A percentile compares a stretch with the other conserved stretches of the same genome.
Conservation (phyloP, 2,888 invertebrate genomes). For the Himalopsyche tibetana region DNA sequence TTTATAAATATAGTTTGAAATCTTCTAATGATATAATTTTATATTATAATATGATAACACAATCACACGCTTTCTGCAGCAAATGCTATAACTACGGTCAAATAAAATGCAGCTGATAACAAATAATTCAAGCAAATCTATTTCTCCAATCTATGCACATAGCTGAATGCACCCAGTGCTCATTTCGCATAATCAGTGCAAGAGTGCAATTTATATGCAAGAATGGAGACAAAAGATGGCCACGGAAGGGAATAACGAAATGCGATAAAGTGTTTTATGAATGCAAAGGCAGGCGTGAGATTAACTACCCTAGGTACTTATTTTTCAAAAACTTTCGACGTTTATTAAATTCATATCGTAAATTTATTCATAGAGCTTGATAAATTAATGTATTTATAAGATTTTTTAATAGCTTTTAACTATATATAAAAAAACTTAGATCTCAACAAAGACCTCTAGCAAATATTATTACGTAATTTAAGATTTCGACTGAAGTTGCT, state of each 20-base stretch:
- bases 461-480: too few relatives aligned
- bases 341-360: neutral
- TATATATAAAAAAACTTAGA: too few relatives aligned
- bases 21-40: too few relatives aligned
- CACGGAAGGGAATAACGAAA: neutral
- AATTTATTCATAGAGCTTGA: constrained; percentile 1
- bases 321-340: neutral
- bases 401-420: too few relatives aligned
- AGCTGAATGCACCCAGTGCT: neutral
- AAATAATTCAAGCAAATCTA: neutral
- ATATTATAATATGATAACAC: too few relatives aligned
- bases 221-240: neutral
- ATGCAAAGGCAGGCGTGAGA: constrained; percentile 36
- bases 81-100: too few relatives aligned
- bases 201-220: constrained; percentile 39
- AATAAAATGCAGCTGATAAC: neutral
- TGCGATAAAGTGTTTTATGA: constrained; percentile 32
- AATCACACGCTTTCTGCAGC: too few relatives aligned
- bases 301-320: neutral
- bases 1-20: too few relatives aligned
- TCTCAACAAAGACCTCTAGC: too few relatives aligned
- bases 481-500: too few relatives aligned
- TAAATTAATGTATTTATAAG: neutral
- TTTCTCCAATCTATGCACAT: neutral
- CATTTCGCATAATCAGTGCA: constrained; percentile 7